phyloP scores from a whole-genome alignment of 2,888 invertebrate genomes.

The Seira musarum region DNA sequence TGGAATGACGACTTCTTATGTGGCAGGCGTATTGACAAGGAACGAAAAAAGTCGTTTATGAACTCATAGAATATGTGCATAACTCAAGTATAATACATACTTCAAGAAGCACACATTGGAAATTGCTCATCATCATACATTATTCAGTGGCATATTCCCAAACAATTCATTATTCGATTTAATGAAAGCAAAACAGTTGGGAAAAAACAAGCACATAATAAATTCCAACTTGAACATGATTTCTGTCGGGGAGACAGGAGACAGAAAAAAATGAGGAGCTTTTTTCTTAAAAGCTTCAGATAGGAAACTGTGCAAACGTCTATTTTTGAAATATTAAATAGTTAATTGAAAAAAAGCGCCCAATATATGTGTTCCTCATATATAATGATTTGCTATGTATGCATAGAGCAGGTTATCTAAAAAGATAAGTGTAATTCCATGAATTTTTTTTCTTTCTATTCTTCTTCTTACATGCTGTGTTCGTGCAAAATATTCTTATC shows the following conservation, averaged over 20 bases:
- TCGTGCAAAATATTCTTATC: conserved; percentile 36
- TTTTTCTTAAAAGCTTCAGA: conserved; percentile 49
- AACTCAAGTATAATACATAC: conserved; percentile 17
- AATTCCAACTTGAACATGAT: not conserved
- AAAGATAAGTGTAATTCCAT: not conserved
- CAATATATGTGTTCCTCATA: conserved; percentile 31
- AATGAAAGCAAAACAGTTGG: conserved; percentile 57
- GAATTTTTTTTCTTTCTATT: not conserved
- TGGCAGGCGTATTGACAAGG: not conserved
- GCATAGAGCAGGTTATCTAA: not conserved
- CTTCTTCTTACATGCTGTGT: conserved; percentile 18
- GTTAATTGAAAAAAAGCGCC: conserved; percentile 42
- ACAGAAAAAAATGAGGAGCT: conserved; percentile 26
- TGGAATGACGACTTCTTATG: not conserved
- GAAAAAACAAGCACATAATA: conserved; percentile 14
- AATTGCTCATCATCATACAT: conserved; percentile 47
- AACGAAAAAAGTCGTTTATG: not conserved
- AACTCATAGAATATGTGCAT: not conserved
- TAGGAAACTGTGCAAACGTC: conserved; percentile 26
- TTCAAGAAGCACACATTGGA: conserved; percentile 23
- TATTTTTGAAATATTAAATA: conserved; percentile 43
- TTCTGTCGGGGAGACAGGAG: conserved; percentile 19
- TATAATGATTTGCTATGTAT: not conserved
- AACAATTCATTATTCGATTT: conserved; percentile 57
- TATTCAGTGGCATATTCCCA: conserved; percentile 52